Evolutionary conservation across 2,113 vertebrate species (phyloP), one percentile per base, ranked within the genome.

Genomic region (Saccopteryx leptura): DNA sequence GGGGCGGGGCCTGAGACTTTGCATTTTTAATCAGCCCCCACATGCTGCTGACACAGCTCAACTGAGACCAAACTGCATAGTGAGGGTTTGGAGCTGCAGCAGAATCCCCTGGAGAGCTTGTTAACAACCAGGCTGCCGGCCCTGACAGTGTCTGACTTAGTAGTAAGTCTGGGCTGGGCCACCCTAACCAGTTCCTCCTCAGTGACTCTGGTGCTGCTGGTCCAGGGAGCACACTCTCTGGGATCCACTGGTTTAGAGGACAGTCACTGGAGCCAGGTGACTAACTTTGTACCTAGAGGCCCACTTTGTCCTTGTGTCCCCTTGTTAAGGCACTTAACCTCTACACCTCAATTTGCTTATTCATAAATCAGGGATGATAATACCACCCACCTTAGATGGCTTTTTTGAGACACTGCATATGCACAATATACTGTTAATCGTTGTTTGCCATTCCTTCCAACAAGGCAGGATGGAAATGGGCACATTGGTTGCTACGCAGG

Each of bases 331-430:
- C 17, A 50, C 46, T 89, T 58, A n/a, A 46, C 54, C 21, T 91
- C 82, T 56, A 39, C 4, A 69, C 6, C 31, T 71, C 48, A 52
- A 13, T 24, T 72, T 46, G 15, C 58, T 76, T 56, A 4, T 60
- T 58, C 86, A 28, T 68, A 52, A 65, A 24, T 69, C 50, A n/a
- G 46, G 33, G 17, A 31, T 26, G 28, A 18, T 14, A 11, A 8
- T 1, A 6, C 33, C 24, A 7, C 21, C 66, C 60, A 23, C 0
- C 1, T 31, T 18, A 26, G 9, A 5, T 0, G 9, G 4, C 80
- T 82, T 81, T 50, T 28, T n/a, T 4, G 78, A 68, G 74, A 28
- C 7, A 5, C 58, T 24, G 2, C 4, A 13, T 8, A 10, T n/a
- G 6, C 14, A 4, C 21, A 8, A 4, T 4, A 19, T 13, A 83